Evolutionary conservation across 2,113 vertebrate genomes (phyloP).

Genomic region (Gnathonemus longibarbis): DNA sequence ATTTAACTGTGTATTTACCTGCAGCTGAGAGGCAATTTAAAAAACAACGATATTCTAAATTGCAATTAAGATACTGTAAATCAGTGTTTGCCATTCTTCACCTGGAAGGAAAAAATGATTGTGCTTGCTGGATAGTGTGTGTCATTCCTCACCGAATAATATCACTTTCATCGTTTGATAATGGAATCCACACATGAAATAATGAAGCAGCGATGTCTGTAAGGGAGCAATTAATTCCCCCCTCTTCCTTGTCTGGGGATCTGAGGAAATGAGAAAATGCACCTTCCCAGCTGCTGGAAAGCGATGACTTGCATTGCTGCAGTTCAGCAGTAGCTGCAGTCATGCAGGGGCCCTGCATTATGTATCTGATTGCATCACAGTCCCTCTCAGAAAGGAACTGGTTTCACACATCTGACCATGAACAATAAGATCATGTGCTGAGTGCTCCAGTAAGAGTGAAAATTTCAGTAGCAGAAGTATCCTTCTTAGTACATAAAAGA

Average conservation of each 20-base stretch:
- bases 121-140: constrained; percentile 63
- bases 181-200: constrained; percentile 45
- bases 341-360: not conserved
- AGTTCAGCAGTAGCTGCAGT: not conserved
- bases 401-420: not conserved
- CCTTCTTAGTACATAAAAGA: not conserved
- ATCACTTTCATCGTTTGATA: constrained; percentile 50
- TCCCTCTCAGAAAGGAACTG: not conserved
- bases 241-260: not conserved
- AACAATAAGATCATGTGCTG: not conserved
- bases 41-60: constrained; percentile 33
- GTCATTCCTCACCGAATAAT: constrained; percentile 52
- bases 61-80: constrained; percentile 60
- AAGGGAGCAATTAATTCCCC: not conserved
- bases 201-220: constrained; percentile 50
- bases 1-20: constrained; percentile 49
- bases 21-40: constrained; percentile 40
- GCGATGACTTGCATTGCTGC: not conserved
- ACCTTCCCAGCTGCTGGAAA: not conserved
- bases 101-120: constrained; percentile 56
- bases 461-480: not conserved
- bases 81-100: constrained; percentile 45
- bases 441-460: not conserved
- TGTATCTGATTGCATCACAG: constrained; percentile 13
- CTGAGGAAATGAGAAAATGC: constrained; percentile 10